phyloP scores from a whole-genome alignment of 2,797 vertebrate species.

The Leucoraja ocellata region DNA sequence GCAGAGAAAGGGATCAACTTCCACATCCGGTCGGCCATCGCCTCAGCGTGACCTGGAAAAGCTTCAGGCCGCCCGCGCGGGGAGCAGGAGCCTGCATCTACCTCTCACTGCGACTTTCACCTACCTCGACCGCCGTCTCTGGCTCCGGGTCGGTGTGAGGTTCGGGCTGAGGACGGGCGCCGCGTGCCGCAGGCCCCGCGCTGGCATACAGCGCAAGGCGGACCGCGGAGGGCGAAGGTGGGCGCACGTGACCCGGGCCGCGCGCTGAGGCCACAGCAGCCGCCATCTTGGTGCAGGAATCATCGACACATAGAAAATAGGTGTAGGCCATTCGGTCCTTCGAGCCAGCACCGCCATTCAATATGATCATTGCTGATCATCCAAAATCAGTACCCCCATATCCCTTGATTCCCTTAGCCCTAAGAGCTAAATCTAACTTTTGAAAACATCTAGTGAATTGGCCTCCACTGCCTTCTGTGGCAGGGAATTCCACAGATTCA shows the following conservation, averaged over 20 bases:
- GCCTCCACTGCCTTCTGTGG: too few relatives aligned
- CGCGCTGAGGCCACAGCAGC: not conserved
- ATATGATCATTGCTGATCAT: too few relatives aligned
- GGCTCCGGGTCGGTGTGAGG: not conserved
- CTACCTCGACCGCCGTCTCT: not conserved
- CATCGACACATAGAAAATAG: too few relatives aligned
- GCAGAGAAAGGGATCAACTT: slow-evolving; percentile 68
- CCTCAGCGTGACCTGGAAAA: slow-evolving; percentile 72
- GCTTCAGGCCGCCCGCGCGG: slow-evolving; percentile 51
- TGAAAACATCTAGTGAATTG: too few relatives aligned
- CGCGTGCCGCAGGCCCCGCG: not conserved
- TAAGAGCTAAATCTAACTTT: too few relatives aligned
- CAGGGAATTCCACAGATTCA: too few relatives aligned
- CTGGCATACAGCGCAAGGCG: not conserved
- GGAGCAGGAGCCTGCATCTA: not conserved
- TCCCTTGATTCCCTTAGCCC: too few relatives aligned
- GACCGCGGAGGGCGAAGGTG: not conserved
- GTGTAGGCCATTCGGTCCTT: too few relatives aligned
- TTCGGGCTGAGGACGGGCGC: not conserved
- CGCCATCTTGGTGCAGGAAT: slow-evolving; percentile 21
- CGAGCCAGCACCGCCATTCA: too few relatives aligned
- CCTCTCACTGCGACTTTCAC: not conserved
- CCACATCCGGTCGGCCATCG: slow-evolving; percentile 76
- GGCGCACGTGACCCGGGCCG: slow-evolving; percentile 6
- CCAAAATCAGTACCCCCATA: too few relatives aligned